Base-by-base conservation (phyloP, 2,888 invertebrate genomes). In the Caenorhabditis sp. region DNA sequence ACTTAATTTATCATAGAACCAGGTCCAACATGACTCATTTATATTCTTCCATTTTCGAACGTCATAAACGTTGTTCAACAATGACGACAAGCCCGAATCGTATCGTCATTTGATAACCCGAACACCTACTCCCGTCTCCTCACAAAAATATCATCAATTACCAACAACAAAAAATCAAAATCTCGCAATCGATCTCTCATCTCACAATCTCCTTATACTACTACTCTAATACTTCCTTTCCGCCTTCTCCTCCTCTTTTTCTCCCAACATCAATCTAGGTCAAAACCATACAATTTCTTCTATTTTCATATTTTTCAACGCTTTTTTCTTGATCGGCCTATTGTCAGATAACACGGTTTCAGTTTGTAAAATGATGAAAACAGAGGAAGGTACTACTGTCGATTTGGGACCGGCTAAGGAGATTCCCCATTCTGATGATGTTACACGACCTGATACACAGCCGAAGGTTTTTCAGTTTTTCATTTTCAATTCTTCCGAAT, bases 361-460 rank as follows among this genome's bases (percentile, higher is more conserved):
- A 23, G 21, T 19, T 24, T 57, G 17, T 19, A 62, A 51, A 21
- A 72, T 67, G 67, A 73, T 73, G 69, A 43, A 58, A 37, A 61
- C 12, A 6, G 53, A 51, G n/a, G 72, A 72, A 24, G 73, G 69
- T 23, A 55, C 77, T 50, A 78, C 79, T 24, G 77, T 79, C 60
- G 79, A 79, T 58, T 57, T 79, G 62, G 79, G 76, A 37, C 74
- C 76, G 19, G 73, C 76, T 63, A 73, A 74, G 51, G 77, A 79
- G 21, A 57, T 77, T 23, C 66, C 65, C 14, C 69, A 64, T 27
- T 67, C 66, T 8, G 73, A 75, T 58, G 66, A 70, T 50, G 43
- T 70, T 51, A 58, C 63, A 5, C 21, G 58, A 14, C 66, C 69
- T 23, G 50, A 63, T 69, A 58, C 66, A 43, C 63, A 65, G 5